These are phyloP conservation scores for Anoplophora glabripennis DNA, from an alignment of 1,140 invertebrate genomes.

Conservation along the genomic window DNA sequence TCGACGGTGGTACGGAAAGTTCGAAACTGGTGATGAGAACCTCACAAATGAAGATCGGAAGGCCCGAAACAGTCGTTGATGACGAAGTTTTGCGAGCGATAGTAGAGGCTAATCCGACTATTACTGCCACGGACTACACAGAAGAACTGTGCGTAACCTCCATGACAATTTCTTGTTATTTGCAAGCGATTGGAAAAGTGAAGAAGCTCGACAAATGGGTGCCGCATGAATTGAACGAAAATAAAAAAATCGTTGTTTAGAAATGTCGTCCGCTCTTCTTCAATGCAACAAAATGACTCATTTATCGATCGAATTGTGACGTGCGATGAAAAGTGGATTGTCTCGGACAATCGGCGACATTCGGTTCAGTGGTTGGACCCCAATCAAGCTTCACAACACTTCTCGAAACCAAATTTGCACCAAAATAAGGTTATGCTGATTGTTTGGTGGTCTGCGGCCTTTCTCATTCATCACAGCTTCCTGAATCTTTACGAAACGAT, in stretches of 20 bases:
- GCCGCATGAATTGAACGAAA: too few relatives aligned
- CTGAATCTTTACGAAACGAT: too few relatives aligned
- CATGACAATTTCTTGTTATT: not conserved
- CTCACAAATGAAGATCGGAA: not conserved
- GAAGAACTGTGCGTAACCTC: not conserved
- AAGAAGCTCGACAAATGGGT: constrained; percentile 4
- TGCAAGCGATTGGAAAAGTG: not conserved
- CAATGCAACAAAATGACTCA: not conserved
- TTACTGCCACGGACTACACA: too few relatives aligned
- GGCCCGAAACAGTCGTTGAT: not conserved
- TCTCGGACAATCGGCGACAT: constrained; percentile 1
- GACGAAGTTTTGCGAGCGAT: not conserved
- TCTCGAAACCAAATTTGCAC: not conserved
- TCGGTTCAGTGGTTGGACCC: constrained; percentile 1
- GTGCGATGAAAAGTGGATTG: constrained; percentile 6
- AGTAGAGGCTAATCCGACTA: not conserved
- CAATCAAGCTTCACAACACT: not conserved
- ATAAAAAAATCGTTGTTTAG: not conserved
- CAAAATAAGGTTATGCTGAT: too few relatives aligned
- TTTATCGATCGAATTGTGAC: not conserved
- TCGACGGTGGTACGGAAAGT: not conserved
- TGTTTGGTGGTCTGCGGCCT: too few relatives aligned
- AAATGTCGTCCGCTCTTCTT: not conserved
- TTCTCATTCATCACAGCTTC: too few relatives aligned
- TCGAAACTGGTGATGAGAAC: not conserved